phyloP scores from a whole-genome alignment of 2,113 vertebrate species.

The Artemisiospiza belli region DNA sequence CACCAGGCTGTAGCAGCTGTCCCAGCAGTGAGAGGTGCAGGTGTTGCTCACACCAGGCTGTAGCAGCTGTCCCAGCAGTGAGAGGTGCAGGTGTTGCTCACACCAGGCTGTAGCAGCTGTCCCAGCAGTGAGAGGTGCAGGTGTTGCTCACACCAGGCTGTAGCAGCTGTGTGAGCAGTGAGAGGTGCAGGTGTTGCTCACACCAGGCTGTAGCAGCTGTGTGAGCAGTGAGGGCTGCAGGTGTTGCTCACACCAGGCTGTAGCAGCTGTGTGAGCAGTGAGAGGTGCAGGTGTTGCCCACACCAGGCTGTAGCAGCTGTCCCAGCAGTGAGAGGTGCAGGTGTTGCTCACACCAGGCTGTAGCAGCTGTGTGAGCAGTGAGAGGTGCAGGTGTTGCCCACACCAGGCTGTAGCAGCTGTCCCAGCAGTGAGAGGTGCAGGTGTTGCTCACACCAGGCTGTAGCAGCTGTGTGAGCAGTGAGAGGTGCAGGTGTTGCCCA shows the following conservation, averaged over 20 bases:
- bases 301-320: fast-evolving
- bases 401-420: fast-evolving
- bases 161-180: neutral
- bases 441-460: fast-evolving
- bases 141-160: fast-evolving
- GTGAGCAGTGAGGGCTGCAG: neutral
- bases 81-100: neutral
- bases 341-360: fast-evolving
- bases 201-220: fast-evolving
- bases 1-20: fast-evolving
- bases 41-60: fast-evolving
- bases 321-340: neutral
- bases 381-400: neutral
- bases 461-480: neutral
- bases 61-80: neutral
- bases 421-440: neutral
- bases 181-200: neutral
- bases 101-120: fast-evolving
- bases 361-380: too few species aligned
- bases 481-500: neutral
- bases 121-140: neutral
- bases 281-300: neutral
- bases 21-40: neutral
- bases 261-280: neutral
- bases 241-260: too few species aligned